phyloP scores from a whole-genome alignment of 1,140 invertebrate species.

The Hypsibius dujardini region DNA sequence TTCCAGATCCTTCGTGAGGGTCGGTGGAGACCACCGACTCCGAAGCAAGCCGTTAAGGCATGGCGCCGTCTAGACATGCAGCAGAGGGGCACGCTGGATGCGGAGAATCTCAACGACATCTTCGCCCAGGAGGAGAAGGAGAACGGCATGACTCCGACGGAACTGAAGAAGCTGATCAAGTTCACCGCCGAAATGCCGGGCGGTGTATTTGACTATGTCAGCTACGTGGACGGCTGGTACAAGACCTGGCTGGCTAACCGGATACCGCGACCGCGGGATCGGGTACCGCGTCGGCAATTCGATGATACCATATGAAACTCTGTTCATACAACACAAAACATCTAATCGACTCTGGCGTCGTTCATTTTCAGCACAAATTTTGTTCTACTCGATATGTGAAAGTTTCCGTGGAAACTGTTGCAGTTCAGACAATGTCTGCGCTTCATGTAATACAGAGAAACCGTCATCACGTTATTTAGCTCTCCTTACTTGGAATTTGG shows the following conservation, averaged over 20 bases:
- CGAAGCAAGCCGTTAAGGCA: background rate
- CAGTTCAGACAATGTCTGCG: too few species aligned
- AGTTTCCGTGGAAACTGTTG: too few species aligned
- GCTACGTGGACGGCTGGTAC: slow-evolving; percentile 4
- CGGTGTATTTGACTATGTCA: background rate
- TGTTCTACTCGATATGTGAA: too few species aligned
- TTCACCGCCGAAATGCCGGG: background rate
- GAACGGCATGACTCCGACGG: background rate
- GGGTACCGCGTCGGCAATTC: background rate
- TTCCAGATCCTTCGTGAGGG: background rate
- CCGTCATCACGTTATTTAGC: too few species aligned
- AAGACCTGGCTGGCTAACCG: background rate
- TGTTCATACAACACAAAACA: too few species aligned
- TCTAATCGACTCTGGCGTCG: too few species aligned
- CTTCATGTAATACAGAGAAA: too few species aligned
- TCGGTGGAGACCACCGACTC: background rate
- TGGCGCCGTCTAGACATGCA: background rate
- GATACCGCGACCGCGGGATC: background rate
- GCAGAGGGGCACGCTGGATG: background rate
- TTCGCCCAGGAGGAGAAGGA: slow-evolving; percentile 8
- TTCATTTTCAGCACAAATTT: too few species aligned
- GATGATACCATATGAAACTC: slow-evolving; percentile 3
- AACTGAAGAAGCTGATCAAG: background rate
- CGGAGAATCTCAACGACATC: background rate
- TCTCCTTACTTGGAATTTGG: too few species aligned